Base-by-base conservation (phyloP, 2,888 invertebrate genomes). In the Caenorhabditis parvicauda region DNA sequence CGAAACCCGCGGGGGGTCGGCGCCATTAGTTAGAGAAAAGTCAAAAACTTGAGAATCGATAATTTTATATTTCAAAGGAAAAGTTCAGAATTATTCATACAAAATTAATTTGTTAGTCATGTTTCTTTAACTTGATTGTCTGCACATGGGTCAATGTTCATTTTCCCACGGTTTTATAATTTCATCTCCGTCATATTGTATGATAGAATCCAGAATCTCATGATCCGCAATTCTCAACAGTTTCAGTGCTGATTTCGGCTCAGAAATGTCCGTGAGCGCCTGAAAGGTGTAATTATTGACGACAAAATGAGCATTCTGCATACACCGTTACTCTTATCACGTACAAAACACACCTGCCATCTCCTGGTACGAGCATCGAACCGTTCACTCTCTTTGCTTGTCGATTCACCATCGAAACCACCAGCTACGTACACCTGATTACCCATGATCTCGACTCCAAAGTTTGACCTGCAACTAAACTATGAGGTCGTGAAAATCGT, bases 391-490 rank as follows among this genome's bases (percentile, higher is more conserved):
- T 63, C 58, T 28, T 49, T 54, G 2, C 54, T 63, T 27, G 63
- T 63, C 28, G 58, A 25, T 17, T 55, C 50, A 17, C 68, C 68
- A 38, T 68, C 66, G 35, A 66, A 69, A 27, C 69, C 69, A n/a
- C 66, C 69, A 12, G 60, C 66, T 19, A 57, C 65, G 38, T 66
- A 64, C 14, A 66, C 38, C 28, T 50, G 43, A 35, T 39, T 46
- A 32, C 47, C 53, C 32, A 52, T 44, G 6, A 39, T 27, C 27
- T 44, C 53, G 7, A 49, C 52, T 5, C 55, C 58, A 42, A 54
- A 63, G 37, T 63, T 63, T 7, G 63, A 63, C 43, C 63, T 51
- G 29, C 3, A 45, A 45, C 12, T 4, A 28, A n/a, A n/a, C n/a
- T n/a, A n/a, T n/a, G n/a, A n/a, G n/a, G n/a, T n/a, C n/a, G n/a